Evolutionary conservation across 2,888 invertebrate species (phyloP).

Genomic region (Uloborus plumipes): DNA sequence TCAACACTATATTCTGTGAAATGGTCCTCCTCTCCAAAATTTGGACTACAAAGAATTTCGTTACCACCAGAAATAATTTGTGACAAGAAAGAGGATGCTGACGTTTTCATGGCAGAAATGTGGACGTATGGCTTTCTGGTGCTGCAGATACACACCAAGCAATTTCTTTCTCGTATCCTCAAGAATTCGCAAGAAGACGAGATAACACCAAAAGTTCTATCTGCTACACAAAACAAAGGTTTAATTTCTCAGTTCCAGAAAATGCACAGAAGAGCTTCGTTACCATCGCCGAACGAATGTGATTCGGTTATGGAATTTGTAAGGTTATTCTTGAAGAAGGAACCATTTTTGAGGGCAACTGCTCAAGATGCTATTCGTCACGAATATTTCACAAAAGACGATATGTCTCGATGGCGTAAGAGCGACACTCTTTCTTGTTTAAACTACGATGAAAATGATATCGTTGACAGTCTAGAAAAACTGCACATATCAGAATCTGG

Average conservation of each 20-base stretch:
- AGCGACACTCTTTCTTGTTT: too few species aligned
- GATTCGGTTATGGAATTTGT: too few species aligned
- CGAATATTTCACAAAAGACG: too few species aligned
- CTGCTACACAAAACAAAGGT: background rate
- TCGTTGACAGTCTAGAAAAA: too few species aligned
- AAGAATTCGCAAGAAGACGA: conserved; percentile 7
- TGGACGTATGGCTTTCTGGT: conserved; percentile 35
- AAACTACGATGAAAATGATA: too few species aligned
- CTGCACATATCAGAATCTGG: too few species aligned
- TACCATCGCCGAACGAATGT: background rate
- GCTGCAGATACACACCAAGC: conserved; percentile 12
- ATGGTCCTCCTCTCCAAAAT: background rate
- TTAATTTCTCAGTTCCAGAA: background rate
- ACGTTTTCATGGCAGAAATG: conserved; percentile 21
- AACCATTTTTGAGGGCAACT: too few species aligned
- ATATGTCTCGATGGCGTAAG: too few species aligned
- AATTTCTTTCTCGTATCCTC: conserved; percentile 2
- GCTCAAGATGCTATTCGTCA: too few species aligned
- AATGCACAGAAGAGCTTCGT: background rate
- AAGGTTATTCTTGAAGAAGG: too few species aligned
- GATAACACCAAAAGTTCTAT: conserved; percentile 23
- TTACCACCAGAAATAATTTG: conserved; percentile 24
- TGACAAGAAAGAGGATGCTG: background rate
- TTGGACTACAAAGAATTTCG: conserved; percentile 9
- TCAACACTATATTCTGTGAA: background rate